Conservation (phyloP, 2,888 invertebrate genomes). For the Scaptodrosophila latifasciaeformis region DNA sequence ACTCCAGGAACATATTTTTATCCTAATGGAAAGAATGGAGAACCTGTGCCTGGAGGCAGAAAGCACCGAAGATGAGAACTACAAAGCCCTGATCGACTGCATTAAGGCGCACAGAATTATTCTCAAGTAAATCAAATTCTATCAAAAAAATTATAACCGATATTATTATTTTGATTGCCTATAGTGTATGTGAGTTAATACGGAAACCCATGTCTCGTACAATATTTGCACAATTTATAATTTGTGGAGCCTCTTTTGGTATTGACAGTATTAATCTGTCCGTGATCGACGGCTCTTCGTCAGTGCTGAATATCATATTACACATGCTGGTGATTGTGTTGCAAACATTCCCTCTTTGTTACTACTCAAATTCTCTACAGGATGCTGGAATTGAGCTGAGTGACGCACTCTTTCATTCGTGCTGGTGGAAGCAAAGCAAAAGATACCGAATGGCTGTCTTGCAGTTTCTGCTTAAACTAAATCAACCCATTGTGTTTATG, state of each 20-base stretch:
- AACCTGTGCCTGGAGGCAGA: constrained; percentile 9
- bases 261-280: constrained; percentile 27
- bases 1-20: constrained; percentile 19
- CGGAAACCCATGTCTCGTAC: constrained; percentile 27
- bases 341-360: constrained; percentile 33
- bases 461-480: constrained; percentile 29
- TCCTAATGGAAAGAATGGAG: constrained; percentile 22
- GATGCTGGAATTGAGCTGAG: constrained; percentile 23
- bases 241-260: constrained; percentile 30
- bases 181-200: constrained; percentile 17
- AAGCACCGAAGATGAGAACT: not conserved
- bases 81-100: constrained; percentile 18
- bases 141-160: not conserved
- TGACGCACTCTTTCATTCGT: constrained; percentile 29
- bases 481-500: constrained; percentile 27
- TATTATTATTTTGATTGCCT: not conserved
- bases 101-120: constrained; percentile 30
- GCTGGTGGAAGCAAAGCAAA: constrained; percentile 21
- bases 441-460: constrained; percentile 17
- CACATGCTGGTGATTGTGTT: constrained; percentile 29
- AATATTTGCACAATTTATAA: constrained; percentile 29
- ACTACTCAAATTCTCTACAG: constrained; percentile 29
- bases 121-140: constrained; percentile 12
- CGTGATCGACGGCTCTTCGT: constrained; percentile 23
- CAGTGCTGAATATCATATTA: constrained; percentile 17